Conservation (phyloP, 2,113 vertebrate species). For the Penelope pileata region DNA sequence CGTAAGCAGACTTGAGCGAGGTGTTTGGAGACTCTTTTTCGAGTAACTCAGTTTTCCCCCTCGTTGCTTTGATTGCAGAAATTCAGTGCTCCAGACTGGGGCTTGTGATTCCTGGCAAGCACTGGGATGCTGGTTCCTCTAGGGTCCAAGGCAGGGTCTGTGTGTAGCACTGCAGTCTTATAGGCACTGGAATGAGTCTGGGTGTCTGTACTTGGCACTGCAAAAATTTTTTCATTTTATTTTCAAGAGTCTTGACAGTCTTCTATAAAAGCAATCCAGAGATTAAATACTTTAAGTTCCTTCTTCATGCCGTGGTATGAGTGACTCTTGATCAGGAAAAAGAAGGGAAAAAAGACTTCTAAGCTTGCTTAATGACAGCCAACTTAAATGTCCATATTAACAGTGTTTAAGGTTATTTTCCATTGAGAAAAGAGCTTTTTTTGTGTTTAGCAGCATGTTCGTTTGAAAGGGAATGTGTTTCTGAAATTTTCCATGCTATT, state of each 20-base stretch:
- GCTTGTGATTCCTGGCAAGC: background rate
- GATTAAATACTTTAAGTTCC: background rate
- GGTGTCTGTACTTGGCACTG: fast-evolving
- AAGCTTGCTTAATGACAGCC: background rate
- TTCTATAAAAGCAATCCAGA: background rate
- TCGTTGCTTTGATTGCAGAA: fast-evolving
- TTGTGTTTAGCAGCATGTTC: background rate
- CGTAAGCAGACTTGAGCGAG: background rate
- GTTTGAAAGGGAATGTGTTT: background rate
- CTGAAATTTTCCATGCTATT: background rate
- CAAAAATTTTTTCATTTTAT: background rate
- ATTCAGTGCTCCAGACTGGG: background rate
- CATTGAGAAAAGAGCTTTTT: background rate
- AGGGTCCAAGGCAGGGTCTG: background rate
- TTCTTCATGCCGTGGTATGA: background rate
- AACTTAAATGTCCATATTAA: background rate
- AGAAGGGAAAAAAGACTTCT: fast-evolving
- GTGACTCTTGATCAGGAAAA: background rate
- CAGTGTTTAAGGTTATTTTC: background rate
- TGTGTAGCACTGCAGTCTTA: fast-evolving
- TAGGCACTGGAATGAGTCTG: fast-evolving
- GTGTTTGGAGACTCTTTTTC: background rate
- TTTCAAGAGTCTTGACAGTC: background rate
- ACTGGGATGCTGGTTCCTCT: background rate
- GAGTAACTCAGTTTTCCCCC: background rate